These are phyloP conservation scores for Drosophila pallidifrons DNA, from an alignment of 1,140 invertebrate genomes.

Conservation along the genomic window DNA sequence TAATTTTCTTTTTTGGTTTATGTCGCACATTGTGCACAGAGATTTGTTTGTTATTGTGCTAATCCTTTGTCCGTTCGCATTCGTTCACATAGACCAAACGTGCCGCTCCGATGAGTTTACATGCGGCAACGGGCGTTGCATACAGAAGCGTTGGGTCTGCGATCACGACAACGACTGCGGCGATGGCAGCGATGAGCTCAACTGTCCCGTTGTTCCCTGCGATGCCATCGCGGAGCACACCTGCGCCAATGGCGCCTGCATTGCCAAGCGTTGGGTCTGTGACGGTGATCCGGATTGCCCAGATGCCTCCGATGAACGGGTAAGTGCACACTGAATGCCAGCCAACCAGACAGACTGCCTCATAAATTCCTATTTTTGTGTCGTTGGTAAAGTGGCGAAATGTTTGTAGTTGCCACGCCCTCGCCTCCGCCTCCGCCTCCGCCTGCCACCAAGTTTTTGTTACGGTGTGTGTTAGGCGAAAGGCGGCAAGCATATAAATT, in stretches of 20 bases:
- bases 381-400: constrained; percentile 26
- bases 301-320: constrained; percentile 92
- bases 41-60: constrained; percentile 8
- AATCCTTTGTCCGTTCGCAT: constrained; percentile 46
- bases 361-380: constrained; percentile 68
- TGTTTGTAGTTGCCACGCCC: constrained; percentile 21
- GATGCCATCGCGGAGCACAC: constrained; percentile 89
- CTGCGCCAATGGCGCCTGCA: constrained; percentile 89
- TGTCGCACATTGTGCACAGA: constrained; percentile 9
- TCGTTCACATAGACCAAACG: constrained; percentile 88
- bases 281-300: constrained; percentile 94
- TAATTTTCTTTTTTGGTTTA: constrained; percentile 47
- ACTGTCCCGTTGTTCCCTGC: constrained; percentile 90
- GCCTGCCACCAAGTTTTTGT: constrained; percentile 9
- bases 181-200: constrained; percentile 92
- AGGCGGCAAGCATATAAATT: constrained; percentile 72
- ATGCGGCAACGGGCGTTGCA: constrained; percentile 94
- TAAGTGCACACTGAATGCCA: constrained; percentile 79
- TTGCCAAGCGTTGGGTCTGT: constrained; percentile 91
- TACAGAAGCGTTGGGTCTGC: constrained; percentile 94
- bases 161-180: constrained; percentile 95
- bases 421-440: background rate
- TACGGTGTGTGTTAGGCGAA: constrained; percentile 1
- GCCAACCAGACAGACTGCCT: constrained; percentile 1
- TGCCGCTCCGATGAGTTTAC: constrained; percentile 95